Evolutionary conservation across 2,797 vertebrate species (phyloP).

Genomic region (Onychomys leucogaster): DNA sequence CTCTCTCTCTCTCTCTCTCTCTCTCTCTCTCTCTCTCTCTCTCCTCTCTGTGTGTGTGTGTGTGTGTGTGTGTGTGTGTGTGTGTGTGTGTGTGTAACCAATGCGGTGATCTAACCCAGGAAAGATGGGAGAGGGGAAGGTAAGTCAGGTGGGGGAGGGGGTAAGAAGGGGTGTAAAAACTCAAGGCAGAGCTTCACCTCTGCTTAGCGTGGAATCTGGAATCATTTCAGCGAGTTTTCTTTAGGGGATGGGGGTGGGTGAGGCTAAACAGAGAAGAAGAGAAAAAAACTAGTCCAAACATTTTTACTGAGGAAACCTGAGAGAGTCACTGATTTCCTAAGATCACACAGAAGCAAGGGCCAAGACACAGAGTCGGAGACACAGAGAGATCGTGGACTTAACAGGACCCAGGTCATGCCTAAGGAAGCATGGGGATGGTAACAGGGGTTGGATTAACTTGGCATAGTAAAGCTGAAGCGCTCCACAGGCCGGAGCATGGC

Average conservation of each 20-base stretch:
- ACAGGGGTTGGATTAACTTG: not conserved
- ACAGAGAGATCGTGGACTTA: not conserved
- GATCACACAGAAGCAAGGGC: not conserved
- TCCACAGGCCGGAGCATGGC: not conserved
- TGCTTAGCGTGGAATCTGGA: not conserved
- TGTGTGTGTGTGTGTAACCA: not conserved
- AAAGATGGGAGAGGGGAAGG: not conserved
- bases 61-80: too few species aligned
- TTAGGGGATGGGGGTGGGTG: accelerated
- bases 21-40: too few species aligned
- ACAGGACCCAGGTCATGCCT: not conserved
- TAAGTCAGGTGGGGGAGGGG: too few species aligned
- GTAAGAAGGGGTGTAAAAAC: too few species aligned
- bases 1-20: too few species aligned
- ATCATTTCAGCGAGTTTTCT: not conserved
- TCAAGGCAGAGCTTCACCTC: not conserved
- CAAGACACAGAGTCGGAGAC: not conserved
- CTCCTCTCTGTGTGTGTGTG: too few species aligned
- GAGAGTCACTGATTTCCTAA: not conserved
- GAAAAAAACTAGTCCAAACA: not conserved
- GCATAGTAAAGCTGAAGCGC: not conserved
- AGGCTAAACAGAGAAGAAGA: not conserved
- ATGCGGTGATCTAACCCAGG: not conserved
- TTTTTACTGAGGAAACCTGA: constrained; percentile 4
- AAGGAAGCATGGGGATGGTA: not conserved